Base-by-base conservation (phyloP, 2,888 invertebrate genomes). In the Amitus sp. region DNA sequence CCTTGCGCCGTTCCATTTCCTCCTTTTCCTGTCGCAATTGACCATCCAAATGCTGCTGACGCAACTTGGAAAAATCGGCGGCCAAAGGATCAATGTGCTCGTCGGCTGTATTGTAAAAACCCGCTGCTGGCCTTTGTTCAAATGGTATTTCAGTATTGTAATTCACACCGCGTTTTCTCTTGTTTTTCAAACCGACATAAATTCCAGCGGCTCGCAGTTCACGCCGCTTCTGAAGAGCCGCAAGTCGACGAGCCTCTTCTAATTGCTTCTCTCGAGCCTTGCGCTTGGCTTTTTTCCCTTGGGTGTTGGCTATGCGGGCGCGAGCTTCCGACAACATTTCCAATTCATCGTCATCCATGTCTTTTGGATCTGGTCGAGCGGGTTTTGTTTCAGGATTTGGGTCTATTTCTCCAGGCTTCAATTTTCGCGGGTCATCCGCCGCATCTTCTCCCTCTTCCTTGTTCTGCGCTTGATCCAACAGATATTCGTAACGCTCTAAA, bases 341-440 rank as follows among this genome's bases (percentile, higher is more conserved):
- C 82, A 99, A 83, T 83, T 99, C 97, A 87, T 99, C 98, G 88
- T 99, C 98, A 83, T 99, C 99, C 99, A 99, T 99, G 79, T 99
- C 99, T 75, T 98, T 96, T 1, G 98, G 98, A 85, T 99, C 99
- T 1, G 99, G 99, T 47, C 98, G 87, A 0, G 99, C 99, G 2
- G 99, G 99, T 83, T 99, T 99, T 0, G 98, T 99, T 84, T 99
- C 99, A 7, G 99, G 99, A 84, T 98, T 98, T 0, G 99, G 99
- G 84, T 99, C 99, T 75, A 99, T 99, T 86, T 99, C 99, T 19
- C 99, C 99, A 0, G 98, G 98, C 80, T 97, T 97, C 37, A 99
- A 85, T 81, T 98, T 98, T 28, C 98, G 87, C 0, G 98, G 98
- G 83, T 99, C 98, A 84, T 96, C 96, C 28, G 90, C 89, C 60